Evolutionary conservation across 1,140 invertebrate species (phyloP), one percentile per base, ranked within the genome.

Genomic region (Druon quercuslanigerum): DNA sequence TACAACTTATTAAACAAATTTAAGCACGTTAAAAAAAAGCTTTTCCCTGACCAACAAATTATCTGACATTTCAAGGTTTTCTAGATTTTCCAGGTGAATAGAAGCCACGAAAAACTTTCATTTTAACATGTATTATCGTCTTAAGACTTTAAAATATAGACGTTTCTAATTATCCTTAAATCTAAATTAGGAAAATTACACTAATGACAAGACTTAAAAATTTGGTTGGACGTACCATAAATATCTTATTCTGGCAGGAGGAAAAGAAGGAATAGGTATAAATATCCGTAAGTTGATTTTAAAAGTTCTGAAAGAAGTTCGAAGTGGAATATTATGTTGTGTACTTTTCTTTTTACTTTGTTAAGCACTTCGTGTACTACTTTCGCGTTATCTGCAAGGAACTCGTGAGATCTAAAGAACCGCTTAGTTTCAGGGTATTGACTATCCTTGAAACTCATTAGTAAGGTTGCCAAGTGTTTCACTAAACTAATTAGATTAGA

Each of bases 401-500:
- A 66, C 60, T 66, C 60, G 33, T 14, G 25, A 66, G 60, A 66
- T 66, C 60, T 66, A 66, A 40, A 40, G 60, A 46, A 46, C 60
- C 60, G 60, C 60, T 66, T 66, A 66, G 60, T 66, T 60, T 66
- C 60, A 66, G 40, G 40, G 40, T 46, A 33, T 40, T 40, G 60
- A 66, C 60, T 33, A 66, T 66, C 60, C 60, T 66, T 66, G 60
- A 66, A 66, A 66, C 25, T 66, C 60, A 46, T 66, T 66, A 66
- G 60, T 40, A 40, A 66, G 60, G 46, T 66, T 66, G n/a, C 60
- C n/a, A 33, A 66, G 60, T 40, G 60, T 66, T 66, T 66, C 60
- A 33, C 33, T 12, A n/a, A 66, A 66, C 25, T 66, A 40, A 54
- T 6, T 17, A 54, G 52, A 54, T n/a, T 7, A 54, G 16, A 17